Conservation (phyloP, 2,888 invertebrate genomes). For the Chouioia cunea region DNA sequence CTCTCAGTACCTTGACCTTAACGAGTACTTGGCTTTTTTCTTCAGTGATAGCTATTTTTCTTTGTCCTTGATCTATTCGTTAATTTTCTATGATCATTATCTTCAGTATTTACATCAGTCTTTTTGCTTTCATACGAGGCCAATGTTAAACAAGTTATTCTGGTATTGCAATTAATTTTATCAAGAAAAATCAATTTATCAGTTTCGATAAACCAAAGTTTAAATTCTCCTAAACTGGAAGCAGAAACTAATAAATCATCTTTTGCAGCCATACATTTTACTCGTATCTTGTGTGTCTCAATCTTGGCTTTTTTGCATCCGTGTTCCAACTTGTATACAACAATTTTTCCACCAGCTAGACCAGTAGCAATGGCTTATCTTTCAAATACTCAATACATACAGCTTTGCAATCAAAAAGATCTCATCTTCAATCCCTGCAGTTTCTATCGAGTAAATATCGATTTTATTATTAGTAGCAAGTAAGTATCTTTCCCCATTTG, state of each 20-base stretch:
- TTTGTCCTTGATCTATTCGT: conserved; percentile 50
- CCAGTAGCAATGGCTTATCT: conserved; percentile 77
- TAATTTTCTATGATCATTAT: conserved; percentile 35
- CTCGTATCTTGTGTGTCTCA: conserved; percentile 75
- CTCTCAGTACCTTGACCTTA: conserved; percentile 35
- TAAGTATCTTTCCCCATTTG: conserved; percentile 82
- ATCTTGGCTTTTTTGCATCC: conserved; percentile 67
- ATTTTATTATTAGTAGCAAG: conserved; percentile 79
- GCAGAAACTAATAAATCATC: conserved; percentile 76
- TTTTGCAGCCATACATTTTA: conserved; percentile 76
- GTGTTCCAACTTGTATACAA: conserved; percentile 72
- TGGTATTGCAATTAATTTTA: conserved; percentile 72
- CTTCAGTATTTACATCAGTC: conserved; percentile 41
- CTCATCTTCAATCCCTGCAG: conserved; percentile 79
- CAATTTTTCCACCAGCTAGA: conserved; percentile 80
- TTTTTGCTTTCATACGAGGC: conserved; percentile 58
- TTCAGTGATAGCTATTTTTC: conserved; percentile 57
- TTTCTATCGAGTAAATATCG: conserved; percentile 85
- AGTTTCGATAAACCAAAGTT: conserved; percentile 75
- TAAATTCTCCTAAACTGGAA: conserved; percentile 84
- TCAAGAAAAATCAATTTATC: conserved; percentile 65
- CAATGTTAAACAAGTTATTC: conserved; percentile 80
- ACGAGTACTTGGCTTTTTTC: conserved; percentile 54
- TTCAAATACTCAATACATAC: conserved; percentile 79
- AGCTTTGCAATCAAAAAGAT: conserved; percentile 78